These are phyloP conservation scores for Echinops telfairi DNA, from an alignment of 2,113 vertebrate genomes.

Conservation along the genomic window DNA sequence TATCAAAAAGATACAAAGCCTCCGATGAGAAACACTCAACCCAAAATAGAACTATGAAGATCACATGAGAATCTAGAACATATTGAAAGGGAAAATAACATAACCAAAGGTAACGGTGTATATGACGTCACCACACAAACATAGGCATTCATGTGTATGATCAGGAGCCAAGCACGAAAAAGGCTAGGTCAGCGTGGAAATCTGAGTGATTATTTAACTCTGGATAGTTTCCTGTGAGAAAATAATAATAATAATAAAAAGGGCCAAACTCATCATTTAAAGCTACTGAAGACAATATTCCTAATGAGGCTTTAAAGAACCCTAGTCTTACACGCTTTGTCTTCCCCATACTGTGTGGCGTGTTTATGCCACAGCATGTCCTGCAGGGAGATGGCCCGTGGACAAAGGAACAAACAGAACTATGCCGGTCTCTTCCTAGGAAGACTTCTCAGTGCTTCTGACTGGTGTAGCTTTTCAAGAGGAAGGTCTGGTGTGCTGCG, in stretches of 20 bases:
- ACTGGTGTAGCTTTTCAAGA: not conserved
- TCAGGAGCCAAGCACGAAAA: not conserved
- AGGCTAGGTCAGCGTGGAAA: not conserved
- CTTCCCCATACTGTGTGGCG: not conserved
- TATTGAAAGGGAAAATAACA: not conserved
- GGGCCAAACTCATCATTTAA: conserved; percentile 12
- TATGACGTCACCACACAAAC: conserved; percentile 8
- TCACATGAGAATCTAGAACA: not conserved
- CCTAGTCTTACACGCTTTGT: not conserved
- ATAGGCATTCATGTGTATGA: not conserved
- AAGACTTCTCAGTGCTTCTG: not conserved
- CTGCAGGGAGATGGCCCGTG: not conserved
- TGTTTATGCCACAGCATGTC: not conserved
- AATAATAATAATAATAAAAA: conserved; percentile 8
- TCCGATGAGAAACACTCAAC: not conserved
- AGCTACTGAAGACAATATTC: not conserved
- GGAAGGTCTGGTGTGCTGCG: not conserved
- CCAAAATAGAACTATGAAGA: not conserved
- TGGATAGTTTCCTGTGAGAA: not conserved
- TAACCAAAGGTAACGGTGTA: not conserved
- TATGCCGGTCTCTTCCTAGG: not conserved
- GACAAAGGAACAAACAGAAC: not conserved
- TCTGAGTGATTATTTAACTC: not conserved
- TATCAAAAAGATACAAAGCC: not conserved
- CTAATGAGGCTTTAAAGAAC: not conserved